Conservation (phyloP, 2,113 vertebrate species). For the Calonectris borealis region DNA sequence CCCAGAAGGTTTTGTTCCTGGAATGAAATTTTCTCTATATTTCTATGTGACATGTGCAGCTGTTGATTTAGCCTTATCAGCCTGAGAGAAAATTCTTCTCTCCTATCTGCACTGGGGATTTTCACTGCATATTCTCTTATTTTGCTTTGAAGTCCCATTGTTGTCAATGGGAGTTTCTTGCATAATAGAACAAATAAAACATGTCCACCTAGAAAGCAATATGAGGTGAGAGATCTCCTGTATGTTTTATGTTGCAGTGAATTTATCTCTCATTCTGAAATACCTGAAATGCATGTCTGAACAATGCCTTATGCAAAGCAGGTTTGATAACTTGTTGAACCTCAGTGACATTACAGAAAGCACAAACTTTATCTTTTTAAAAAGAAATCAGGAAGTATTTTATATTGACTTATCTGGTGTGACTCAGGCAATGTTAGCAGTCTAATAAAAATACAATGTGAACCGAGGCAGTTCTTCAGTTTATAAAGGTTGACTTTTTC, state of each 20-base stretch:
- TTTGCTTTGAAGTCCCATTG: background rate
- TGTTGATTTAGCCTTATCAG: background rate
- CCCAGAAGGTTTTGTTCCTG: background rate
- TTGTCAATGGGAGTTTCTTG: background rate
- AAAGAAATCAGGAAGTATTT: background rate
- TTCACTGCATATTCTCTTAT: background rate
- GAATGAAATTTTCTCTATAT: background rate
- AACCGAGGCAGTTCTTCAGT: background rate
- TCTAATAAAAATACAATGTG: background rate
- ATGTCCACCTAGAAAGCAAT: background rate
- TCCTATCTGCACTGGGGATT: background rate
- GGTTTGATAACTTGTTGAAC: background rate
- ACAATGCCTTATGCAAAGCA: background rate
- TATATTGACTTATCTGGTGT: background rate
- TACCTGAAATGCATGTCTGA: background rate
- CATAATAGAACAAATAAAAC: background rate
- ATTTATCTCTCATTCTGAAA: background rate
- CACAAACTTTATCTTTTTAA: background rate
- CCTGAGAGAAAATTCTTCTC: background rate
- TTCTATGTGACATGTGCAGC: background rate
- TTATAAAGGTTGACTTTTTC: background rate
- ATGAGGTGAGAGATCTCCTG: background rate
- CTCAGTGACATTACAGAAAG: background rate
- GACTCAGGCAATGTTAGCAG: background rate
- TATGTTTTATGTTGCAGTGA: background rate